These are phyloP conservation scores for Lepidurus couesii DNA, from an alignment of 1,140 invertebrate genomes.

Conservation along the genomic window DNA sequence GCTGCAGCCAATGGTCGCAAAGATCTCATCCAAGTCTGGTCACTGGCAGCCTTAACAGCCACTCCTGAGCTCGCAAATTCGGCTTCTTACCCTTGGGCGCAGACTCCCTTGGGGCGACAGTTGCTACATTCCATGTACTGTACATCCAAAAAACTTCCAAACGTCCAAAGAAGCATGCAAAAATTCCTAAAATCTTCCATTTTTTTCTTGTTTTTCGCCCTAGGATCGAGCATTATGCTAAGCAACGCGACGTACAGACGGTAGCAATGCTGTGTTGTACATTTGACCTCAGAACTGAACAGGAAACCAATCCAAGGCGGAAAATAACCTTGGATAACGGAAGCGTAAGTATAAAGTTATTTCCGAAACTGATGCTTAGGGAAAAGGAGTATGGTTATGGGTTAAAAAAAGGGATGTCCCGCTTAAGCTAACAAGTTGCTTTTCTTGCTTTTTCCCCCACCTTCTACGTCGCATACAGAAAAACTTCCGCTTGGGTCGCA, in stretches of 20 bases:
- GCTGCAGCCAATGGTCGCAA: constrained; percentile 65
- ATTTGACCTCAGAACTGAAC: constrained; percentile 57
- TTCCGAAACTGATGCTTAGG: not conserved
- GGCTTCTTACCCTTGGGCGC: constrained; percentile 61
- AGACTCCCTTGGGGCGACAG: constrained; percentile 78
- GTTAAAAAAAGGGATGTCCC: not conserved
- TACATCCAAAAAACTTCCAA: constrained; percentile 43
- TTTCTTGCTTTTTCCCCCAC: constrained; percentile 23
- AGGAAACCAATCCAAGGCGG: constrained; percentile 41
- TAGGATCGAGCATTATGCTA: constrained; percentile 51
- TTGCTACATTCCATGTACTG: constrained; percentile 82
- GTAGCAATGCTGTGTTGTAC: constrained; percentile 85
- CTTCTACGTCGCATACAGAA: not conserved
- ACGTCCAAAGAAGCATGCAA: not conserved
- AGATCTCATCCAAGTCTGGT: constrained; percentile 82
- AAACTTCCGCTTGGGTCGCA: constrained; percentile 26
- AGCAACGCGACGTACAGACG: constrained; percentile 79
- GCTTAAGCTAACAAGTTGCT: constrained; percentile 8
- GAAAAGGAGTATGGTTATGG: not conserved
- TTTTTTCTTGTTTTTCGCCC: constrained; percentile 34
- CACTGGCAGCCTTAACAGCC: constrained; percentile 64
- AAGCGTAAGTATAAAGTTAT: constrained; percentile 47
- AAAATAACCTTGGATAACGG: constrained; percentile 47
- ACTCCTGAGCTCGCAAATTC: constrained; percentile 49
- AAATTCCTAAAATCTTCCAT: not conserved